phyloP scores from a whole-genome alignment of 2,797 vertebrate species.

The Lagorchestes hirsutus region DNA sequence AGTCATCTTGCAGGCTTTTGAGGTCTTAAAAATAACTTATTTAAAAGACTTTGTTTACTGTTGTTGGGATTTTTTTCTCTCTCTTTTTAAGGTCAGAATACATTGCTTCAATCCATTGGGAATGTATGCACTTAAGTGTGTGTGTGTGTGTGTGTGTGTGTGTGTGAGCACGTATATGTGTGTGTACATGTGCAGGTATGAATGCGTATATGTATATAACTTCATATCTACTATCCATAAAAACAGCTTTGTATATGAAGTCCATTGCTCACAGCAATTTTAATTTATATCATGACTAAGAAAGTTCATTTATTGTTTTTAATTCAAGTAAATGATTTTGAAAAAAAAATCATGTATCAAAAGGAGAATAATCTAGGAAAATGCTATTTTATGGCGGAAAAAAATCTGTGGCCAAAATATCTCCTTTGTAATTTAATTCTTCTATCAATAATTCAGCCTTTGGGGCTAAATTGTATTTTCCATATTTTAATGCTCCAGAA shows the following conservation, averaged over 20 bases:
- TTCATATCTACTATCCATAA: background rate
- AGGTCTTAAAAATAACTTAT: constrained; percentile 75
- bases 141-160: background rate
- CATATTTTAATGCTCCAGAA: background rate
- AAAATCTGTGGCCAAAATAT: background rate
- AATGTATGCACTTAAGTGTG: background rate
- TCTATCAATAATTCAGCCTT: background rate
- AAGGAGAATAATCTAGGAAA: background rate
- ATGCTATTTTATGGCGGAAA: background rate
- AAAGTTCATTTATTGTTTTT: background rate
- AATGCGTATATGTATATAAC: background rate
- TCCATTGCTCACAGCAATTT: background rate
- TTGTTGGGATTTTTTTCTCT: background rate
- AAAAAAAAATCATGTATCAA: background rate
- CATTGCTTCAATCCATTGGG: background rate
- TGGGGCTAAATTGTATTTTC: background rate
- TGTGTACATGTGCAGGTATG: background rate
- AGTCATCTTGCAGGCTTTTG: constrained; percentile 80
- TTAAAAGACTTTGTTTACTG: background rate
- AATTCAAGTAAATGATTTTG: background rate
- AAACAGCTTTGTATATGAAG: background rate
- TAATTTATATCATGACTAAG: background rate
- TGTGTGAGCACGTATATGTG: no score
- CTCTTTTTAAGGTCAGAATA: background rate
- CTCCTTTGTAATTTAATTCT: background rate